phyloP scores from a whole-genome alignment of 92 coral and sea anemone genomes.

The Micromussa lordhowensis region DNA sequence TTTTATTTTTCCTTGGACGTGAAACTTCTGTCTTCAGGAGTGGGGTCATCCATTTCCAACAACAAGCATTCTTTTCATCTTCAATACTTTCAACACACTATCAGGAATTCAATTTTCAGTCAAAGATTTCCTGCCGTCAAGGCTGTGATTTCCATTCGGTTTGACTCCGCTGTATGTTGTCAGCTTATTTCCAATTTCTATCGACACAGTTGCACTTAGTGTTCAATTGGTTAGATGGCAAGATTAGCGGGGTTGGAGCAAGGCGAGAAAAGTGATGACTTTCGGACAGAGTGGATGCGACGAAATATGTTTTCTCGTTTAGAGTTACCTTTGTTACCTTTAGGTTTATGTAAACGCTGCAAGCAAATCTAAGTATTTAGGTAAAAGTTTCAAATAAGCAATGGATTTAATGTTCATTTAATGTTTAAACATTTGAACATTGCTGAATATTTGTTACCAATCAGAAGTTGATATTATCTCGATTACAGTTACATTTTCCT shows the following conservation, averaged over 20 bases:
- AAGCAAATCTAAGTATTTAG: not conserved
- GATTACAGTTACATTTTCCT: not conserved
- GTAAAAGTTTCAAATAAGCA: not conserved
- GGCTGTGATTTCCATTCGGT: not conserved
- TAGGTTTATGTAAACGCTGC: not conserved
- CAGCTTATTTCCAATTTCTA: not conserved
- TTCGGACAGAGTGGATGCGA: not conserved
- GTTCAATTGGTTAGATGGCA: not conserved
- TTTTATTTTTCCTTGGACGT: not conserved
- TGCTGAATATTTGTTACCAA: not conserved
- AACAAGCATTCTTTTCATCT: not conserved
- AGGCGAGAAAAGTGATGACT: not conserved
- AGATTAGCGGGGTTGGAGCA: not conserved
- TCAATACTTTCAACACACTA: not conserved
- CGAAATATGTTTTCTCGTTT: not conserved
- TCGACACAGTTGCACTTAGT: not conserved
- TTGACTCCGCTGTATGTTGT: not conserved
- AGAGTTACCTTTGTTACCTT: not conserved
- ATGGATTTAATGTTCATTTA: no score
- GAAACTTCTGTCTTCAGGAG: not conserved
- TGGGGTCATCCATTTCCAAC: not conserved
- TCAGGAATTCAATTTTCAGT: not conserved
- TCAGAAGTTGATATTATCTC: not conserved
- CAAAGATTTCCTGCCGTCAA: not conserved
- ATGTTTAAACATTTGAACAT: not conserved